Base-by-base conservation (phyloP, 2,888 invertebrate species). In the Drosophila recens region DNA sequence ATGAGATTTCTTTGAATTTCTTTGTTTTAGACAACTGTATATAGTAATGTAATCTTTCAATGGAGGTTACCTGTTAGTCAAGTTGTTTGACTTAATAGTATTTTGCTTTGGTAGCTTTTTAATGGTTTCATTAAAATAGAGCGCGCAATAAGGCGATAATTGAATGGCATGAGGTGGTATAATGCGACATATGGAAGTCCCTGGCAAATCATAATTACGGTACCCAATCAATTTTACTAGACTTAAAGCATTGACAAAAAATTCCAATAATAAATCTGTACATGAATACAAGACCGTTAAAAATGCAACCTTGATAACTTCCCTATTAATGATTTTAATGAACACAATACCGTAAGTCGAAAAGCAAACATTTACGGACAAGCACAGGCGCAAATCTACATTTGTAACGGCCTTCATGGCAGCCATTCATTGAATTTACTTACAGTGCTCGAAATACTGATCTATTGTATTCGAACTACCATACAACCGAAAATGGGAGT, bases 301-400 rank as follows among this genome's bases (percentile, higher is more conserved):
- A 58, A 51, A 72, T 51, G 43, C 61, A 70, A 57, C 84, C 84
- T 87, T 84, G 76, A 81, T 70, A 87, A 67, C 81, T 88, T 87
- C 87, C 87, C 84, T 73, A 83, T 79, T 72, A 83, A 78, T 73
- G 23, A 34, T 38, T 59, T 51, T 58, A 65, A 20, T 42, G 30
- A 54, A 62, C 54, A 52, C 56, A 57, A 56, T 46, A 67, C 51
- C 48, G 57, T 74, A 82, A 77, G 62, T 67, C 72, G 27, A 71
- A 72, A 70, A 72, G 36, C 53, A 72, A 74, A 84, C 66, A 72
- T 54, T 43, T 38, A 45, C 52, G 36, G n/a, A 57, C 38, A 40
- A 23, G 51, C 52, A 64, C 38, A 40, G 20, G 51, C 52, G 62
- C 63, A 57, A 66, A 68, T 61, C 56, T 63, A 68, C 75, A 66